Conservation (phyloP, 1,140 invertebrate genomes). For the Yoshiicerus persimilis region DNA sequence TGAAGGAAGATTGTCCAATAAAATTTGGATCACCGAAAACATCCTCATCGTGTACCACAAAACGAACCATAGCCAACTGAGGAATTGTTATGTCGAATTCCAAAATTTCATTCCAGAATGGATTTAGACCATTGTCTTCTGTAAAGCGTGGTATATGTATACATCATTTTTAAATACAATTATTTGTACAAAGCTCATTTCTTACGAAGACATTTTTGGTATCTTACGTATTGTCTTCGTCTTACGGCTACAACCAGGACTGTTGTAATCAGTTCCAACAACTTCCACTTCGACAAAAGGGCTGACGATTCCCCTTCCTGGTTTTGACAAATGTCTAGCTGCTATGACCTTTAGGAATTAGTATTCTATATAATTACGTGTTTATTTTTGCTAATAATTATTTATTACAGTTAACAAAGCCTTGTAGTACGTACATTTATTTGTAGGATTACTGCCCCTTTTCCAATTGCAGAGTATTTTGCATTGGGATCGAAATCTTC, state of each 20-base stretch:
- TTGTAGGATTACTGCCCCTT: conserved; percentile 68
- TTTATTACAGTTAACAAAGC: no score
- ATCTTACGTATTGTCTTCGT: conserved; percentile 79
- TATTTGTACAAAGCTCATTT: not conserved
- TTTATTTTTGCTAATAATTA: no score
- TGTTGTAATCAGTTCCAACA: conserved; percentile 84
- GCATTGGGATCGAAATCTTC: conserved; percentile 80
- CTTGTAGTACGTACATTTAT: conserved; percentile 67
- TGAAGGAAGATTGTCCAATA: conserved; percentile 93
- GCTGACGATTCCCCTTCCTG: conserved; percentile 82
- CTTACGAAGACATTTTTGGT: not conserved
- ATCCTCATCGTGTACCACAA: conserved; percentile 94
- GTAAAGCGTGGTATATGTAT: no score
- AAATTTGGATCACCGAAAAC: conserved; percentile 98
- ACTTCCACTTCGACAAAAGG: conserved; percentile 96
- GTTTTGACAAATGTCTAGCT: conserved; percentile 85
- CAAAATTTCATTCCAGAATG: conserved; percentile 88
- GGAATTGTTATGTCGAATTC: conserved; percentile 88
- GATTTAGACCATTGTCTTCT: conserved; percentile 97
- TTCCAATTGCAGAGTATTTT: conserved; percentile 61
- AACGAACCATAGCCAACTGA: conserved; percentile 83
- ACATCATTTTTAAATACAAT: no score
- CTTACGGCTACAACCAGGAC: conserved; percentile 72
- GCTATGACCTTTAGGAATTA: conserved; percentile 68
- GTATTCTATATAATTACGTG: no score